Conservation (phyloP, 37 sponge, comb jelly and placozoan species). For the Tethya wilhelma region DNA sequence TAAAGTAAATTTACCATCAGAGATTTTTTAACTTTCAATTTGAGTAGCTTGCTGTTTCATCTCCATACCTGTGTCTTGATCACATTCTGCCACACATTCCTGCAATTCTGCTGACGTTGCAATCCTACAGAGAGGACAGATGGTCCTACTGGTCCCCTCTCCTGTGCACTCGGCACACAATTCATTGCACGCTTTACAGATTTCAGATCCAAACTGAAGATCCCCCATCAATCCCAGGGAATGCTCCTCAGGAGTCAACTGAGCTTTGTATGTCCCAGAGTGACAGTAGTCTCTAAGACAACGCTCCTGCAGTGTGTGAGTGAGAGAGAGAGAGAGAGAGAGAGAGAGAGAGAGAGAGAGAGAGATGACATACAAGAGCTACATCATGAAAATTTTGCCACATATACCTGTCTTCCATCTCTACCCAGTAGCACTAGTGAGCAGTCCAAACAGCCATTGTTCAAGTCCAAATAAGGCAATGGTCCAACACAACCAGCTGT, state of each 20-base stretch:
- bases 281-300: slow-evolving; percentile 15
- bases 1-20: not conserved
- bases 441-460: slow-evolving; percentile 66
- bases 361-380: not conserved
- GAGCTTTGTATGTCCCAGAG: slow-evolving; percentile 16
- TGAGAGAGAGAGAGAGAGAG: not conserved
- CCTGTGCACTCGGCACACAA: slow-evolving; percentile 44
- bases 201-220: slow-evolving; percentile 1
- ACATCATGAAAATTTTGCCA: not conserved
- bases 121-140: slow-evolving; percentile 1
- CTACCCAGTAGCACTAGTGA: slow-evolving; percentile 21
- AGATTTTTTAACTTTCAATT: not conserved
- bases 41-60: not conserved
- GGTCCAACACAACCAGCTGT: slow-evolving; percentile 79
- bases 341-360: not conserved
- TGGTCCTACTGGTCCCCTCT: not conserved
- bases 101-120: not conserved
- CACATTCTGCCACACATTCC: slow-evolving; percentile 25
- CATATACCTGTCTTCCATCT: slow-evolving; percentile 48
- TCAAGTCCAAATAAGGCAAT: slow-evolving; percentile 33
- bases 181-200: slow-evolving; percentile 45
- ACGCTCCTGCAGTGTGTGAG: slow-evolving; percentile 12
- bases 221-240: not conserved
- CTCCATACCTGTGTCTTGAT: not conserved
- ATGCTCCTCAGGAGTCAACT: not conserved